Conservation (phyloP, 2,888 invertebrate species). For the Bombyx huttoni region DNA sequence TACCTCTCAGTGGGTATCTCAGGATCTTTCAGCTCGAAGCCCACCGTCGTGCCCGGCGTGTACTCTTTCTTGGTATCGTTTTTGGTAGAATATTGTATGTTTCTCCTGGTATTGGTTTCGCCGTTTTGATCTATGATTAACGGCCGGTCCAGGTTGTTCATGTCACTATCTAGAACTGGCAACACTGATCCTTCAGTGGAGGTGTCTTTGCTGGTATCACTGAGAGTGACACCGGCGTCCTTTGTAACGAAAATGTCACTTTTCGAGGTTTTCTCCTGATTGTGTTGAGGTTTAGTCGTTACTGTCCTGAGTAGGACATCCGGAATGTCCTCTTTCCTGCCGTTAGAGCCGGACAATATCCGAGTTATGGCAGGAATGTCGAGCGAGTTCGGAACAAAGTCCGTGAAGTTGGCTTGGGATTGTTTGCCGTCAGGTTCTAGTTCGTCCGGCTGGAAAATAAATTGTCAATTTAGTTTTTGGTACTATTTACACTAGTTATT, state of each 20-base stretch:
- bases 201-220: conserved; percentile 48
- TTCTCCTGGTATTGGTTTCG: conserved; percentile 66
- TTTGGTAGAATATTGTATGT: conserved; percentile 60
- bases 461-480: conserved; percentile 1
- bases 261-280: conserved; percentile 54
- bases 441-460: conserved; percentile 51
- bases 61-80: conserved; percentile 51
- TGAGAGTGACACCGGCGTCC: conserved; percentile 57
- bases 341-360: conserved; percentile 88
- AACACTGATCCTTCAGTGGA: conserved; percentile 64
- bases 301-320: conserved; percentile 81
- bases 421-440: conserved; percentile 54
- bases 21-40: conserved; percentile 58
- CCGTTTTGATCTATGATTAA: conserved; percentile 59
- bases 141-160: conserved; percentile 67
- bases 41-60: conserved; percentile 57
- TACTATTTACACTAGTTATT: neutral
- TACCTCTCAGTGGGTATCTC: conserved; percentile 70
- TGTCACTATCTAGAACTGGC: conserved; percentile 64
- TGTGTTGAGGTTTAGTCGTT: conserved; percentile 70
- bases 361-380: conserved; percentile 88
- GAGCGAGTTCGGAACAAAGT: conserved; percentile 77
- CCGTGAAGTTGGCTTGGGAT: conserved; percentile 68
- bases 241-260: conserved; percentile 56
- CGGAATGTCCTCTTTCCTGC: conserved; percentile 85